Evolutionary conservation across 2,113 vertebrate genomes (phyloP), one percentile per base, ranked within the genome.

Genomic region (Miniopterus natalensis): DNA sequence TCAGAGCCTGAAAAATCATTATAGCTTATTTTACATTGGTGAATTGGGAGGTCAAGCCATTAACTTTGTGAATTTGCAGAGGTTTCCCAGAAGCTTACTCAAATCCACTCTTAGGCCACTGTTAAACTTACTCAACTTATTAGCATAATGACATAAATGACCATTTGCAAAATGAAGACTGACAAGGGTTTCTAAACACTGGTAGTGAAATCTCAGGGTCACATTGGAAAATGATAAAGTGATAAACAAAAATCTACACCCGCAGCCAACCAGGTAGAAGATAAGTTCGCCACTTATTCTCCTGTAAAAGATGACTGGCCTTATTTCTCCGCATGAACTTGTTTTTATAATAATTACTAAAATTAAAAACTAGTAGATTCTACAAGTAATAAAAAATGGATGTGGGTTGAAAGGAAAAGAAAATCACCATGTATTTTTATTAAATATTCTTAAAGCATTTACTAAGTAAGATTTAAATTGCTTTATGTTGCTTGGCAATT

Each of bases 31-130:
- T 98, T 97, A 84, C 98, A 81, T 74, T 85, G 74, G 98, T 98
- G 98, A 98, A 97, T 97, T 98, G 53, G 81, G 95, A 98, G 96
- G 97, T 97, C 98, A 98, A 97, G 89, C 92, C 97, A 98, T 98
- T 98, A 98, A 98, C 97, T 98, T 97, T 96, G 96, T 97, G 97
- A 97, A 97, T 98, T 98, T 98, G 92, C 94, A 91, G 89, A 97
- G 96, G 96, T 97, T 98, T 98, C 98, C 97, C 98, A 97, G 96
- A 98, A 98, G 98, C 97, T 98, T 97, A 97, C 92, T 96, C 95
- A 98, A 98, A 97, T 97, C 90, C 84, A 97, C 88, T 96, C 84
- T 90, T 96, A 98, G 75, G 95, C 97, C 97, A 92, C 94, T 79
- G 84, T 96, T 96, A 97, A 98, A 97, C 95, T 95, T 96, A 97